A percentile compares a stretch with the other conserved stretches of the same genome.
Conservation (phyloP, 2,113 vertebrate species). For the Pterophyllum scalare region DNA sequence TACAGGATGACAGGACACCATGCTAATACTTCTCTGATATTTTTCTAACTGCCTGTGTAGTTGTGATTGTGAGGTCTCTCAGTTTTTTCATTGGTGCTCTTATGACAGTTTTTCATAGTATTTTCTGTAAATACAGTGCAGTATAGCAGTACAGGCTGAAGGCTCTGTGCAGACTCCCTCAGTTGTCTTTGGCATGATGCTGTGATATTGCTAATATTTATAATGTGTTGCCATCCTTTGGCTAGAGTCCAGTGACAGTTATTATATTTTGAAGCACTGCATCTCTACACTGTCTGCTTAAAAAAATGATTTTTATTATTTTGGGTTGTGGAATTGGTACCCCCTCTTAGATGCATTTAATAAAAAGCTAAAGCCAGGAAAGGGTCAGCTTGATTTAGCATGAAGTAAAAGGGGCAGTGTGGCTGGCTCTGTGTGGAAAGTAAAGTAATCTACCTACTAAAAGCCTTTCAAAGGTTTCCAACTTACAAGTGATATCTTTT, state of each 20-base stretch:
- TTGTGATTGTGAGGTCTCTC: neutral
- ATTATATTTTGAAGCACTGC: neutral
- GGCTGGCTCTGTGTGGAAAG: neutral
- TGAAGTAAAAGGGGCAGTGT: too few relatives aligned
- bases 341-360: neutral
- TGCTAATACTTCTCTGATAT: neutral
- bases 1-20: neutral
- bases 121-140: neutral
- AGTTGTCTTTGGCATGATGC: neutral
- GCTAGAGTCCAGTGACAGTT: neutral
- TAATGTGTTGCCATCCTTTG: neutral
- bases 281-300: neutral
- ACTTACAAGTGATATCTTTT: neutral
- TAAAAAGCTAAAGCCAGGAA: neutral
- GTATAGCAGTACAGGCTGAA: neutral
- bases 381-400: neutral
- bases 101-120: neutral
- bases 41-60: neutral
- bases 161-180: neutral
- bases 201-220: slow-evolving; percentile 4
- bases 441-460: neutral
- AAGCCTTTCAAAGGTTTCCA: neutral
- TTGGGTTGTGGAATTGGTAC: neutral
- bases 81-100: neutral
- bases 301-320: fast-evolving